phyloP scores from a whole-genome alignment of 2,797 vertebrate species.

The Sebastes taczanowskii region DNA sequence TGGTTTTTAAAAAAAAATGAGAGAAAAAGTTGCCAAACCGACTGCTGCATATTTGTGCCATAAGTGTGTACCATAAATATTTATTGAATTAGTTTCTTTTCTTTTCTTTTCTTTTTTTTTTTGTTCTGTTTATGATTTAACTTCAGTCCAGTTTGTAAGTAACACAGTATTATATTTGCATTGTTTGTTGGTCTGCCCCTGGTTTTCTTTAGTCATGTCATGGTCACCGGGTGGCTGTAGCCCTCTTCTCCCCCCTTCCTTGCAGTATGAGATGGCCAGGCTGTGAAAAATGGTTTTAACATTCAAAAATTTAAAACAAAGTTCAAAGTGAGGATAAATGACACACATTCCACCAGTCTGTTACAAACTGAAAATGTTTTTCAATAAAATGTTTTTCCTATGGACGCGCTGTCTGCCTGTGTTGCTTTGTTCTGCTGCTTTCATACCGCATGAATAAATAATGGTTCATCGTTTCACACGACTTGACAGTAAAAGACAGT shows the following conservation, averaged over 20 bases:
- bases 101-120: slow-evolving; percentile 46
- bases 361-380: slow-evolving; percentile 99
- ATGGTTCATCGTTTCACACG: background rate
- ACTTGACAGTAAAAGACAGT: background rate
- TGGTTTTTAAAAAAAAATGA: slow-evolving; percentile 76
- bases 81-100: slow-evolving; percentile 94
- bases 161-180: slow-evolving; percentile 98
- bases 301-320: slow-evolving; percentile 77
- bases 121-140: slow-evolving; percentile 67
- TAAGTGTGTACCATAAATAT: slow-evolving; percentile 99
- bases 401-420: slow-evolving; percentile 84
- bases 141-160: slow-evolving; percentile 95
- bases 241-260: slow-evolving; percentile 82
- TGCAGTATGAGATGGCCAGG: slow-evolving; percentile 87
- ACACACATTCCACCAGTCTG: slow-evolving; percentile 98
- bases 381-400: slow-evolving; percentile 99
- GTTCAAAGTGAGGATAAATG: slow-evolving; percentile 82
- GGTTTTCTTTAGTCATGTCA: slow-evolving; percentile 84
- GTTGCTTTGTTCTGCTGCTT: slow-evolving; percentile 18
- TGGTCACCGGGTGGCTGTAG: slow-evolving; percentile 87
- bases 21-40: slow-evolving; percentile 98
- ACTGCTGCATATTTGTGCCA: slow-evolving; percentile 99
- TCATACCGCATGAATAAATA: background rate
- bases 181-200: slow-evolving; percentile 84
- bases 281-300: slow-evolving; percentile 77